Evolutionary conservation across 2,113 vertebrate genomes (phyloP), one percentile per base, ranked within the genome.

Genomic region (Arizona elegans): DNA sequence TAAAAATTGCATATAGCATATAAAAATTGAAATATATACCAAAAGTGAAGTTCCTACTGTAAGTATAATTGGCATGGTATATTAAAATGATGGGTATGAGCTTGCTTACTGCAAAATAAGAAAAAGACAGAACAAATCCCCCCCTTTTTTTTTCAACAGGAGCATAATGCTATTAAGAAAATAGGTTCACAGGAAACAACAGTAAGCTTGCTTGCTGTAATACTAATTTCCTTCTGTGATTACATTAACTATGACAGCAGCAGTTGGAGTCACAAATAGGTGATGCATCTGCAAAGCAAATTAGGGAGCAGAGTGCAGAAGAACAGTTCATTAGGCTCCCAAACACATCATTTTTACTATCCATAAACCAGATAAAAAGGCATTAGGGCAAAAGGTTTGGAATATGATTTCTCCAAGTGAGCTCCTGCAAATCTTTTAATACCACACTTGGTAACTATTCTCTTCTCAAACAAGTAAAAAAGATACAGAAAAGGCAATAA

Each of bases 231-330:
- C 75, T 87, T 92, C 58, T n/a, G 92, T 59, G 50, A 54, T 93
- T 94, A 93, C 85, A 55, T 93, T 91, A 55, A 53, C 59, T 93
- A 86, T 38, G 38, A 59, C 88, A 91, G 24, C 19, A 94, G 54
- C 9, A 94, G 9, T 65, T 94, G 26, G 55, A 90, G 89, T 94
- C 94, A 13, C 33, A 95, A 93, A 91, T 23, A 91, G 90, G 43
- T 17, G 19, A 6, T 81, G 47, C 54, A 90, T 93, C 50, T 62
- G 88, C 59, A 65, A 85, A 93, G 85, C 88, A 65, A 55, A 86
- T 90, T 86, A 91, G 55, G 17, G 56, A 38, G 1, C 87, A 70
- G 90, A 88, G 33, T 52, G 55, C 10, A 91, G 90, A 93, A 47
- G 50, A 88, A 70, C 90, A 70, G 65, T 43, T 75, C 26, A 29